Evolutionary conservation across 2,888 invertebrate species (phyloP).

Genomic region (Cloeon dipterum): DNA sequence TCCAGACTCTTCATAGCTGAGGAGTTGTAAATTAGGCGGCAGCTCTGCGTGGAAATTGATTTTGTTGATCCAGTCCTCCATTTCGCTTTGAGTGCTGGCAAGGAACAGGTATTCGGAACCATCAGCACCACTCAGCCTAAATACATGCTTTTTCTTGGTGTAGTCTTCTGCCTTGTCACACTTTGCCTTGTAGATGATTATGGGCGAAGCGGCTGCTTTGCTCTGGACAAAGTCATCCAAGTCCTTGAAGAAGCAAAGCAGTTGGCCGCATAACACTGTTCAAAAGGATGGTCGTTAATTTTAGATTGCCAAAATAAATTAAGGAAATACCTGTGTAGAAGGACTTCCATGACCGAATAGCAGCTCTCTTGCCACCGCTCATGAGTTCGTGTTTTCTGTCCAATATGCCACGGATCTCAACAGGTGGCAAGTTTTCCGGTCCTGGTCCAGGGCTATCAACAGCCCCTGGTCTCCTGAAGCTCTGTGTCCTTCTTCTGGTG

Average conservation of each 20-base stretch:
- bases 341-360: slow-evolving; percentile 86
- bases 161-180: slow-evolving; percentile 82
- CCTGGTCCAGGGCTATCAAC: slow-evolving; percentile 21
- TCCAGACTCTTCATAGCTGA: slow-evolving; percentile 48
- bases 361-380: slow-evolving; percentile 80
- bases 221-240: slow-evolving; percentile 72
- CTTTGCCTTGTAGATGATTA: slow-evolving; percentile 48
- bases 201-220: slow-evolving; percentile 69
- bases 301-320: neutral
- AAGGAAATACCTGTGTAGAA: slow-evolving; percentile 43
- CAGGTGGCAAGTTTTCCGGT: slow-evolving; percentile 42
- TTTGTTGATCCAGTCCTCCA: slow-evolving; percentile 81
- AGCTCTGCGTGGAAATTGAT: slow-evolving; percentile 80
- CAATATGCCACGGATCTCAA: slow-evolving; percentile 72
- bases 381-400: slow-evolving; percentile 91
- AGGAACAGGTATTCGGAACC: slow-evolving; percentile 85
- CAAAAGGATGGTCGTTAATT: neutral
- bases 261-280: slow-evolving; percentile 76
- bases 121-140: slow-evolving; percentile 58
- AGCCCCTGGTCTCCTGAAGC: slow-evolving; percentile 36
- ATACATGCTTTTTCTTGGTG: slow-evolving; percentile 84
- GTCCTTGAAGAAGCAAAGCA: slow-evolving; percentile 94
- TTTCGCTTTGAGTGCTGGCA: slow-evolving; percentile 42
- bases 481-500: slow-evolving; percentile 68
- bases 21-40: slow-evolving; percentile 69